Base-by-base conservation (phyloP, 2,888 invertebrate species). In the Hemithea aestivaria region DNA sequence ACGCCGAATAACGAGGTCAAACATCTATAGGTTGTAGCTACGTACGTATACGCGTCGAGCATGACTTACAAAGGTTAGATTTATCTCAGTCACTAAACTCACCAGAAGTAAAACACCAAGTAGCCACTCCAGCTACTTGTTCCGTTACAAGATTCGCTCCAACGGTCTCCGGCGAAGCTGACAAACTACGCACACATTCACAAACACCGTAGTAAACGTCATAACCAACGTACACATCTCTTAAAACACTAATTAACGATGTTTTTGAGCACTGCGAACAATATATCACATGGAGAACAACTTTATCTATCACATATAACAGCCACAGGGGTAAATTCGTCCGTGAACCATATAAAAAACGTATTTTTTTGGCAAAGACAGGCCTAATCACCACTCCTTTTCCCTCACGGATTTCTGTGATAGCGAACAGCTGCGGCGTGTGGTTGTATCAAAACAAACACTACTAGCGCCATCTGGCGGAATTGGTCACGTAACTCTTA, bases 361-460 rank as follows among this genome's bases (percentile, higher is more conserved):
- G 62, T 73, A 68, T 63, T 72, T 76, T 80, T 80, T 78, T 67
- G 65, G 62, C 71, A 73, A 82, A 83, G 72, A 77, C 84, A 73
- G 65, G 52, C 71, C 73, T 83, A 84, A 81, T 84, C 85, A 87
- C 87, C 87, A 87, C 85, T 87, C 87, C 87, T 87, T 87, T 84
- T 82, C 85, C 80, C 83, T 82, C 81, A 78, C 80, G 75, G 69
- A 74, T 76, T 81, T 83, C 79, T 82, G 77, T 84, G 85, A 85
- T 87, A 87, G 81, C 82, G 74, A 87, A 87, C 84, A 84, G 85
- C 84, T 84, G 85, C 84, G 82, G 81, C 75, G 80, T 72, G 74
- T 71, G 62, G 69, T 71, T 71, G 70, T 66, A 82, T 75, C 82
- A 83, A 81, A 87, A 87, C 85, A 85, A 84, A 80, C 66, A 78